These are phyloP conservation scores for Coptodon bakossiorum DNA, from an alignment of 2,113 vertebrate species.

Conservation along the genomic window DNA sequence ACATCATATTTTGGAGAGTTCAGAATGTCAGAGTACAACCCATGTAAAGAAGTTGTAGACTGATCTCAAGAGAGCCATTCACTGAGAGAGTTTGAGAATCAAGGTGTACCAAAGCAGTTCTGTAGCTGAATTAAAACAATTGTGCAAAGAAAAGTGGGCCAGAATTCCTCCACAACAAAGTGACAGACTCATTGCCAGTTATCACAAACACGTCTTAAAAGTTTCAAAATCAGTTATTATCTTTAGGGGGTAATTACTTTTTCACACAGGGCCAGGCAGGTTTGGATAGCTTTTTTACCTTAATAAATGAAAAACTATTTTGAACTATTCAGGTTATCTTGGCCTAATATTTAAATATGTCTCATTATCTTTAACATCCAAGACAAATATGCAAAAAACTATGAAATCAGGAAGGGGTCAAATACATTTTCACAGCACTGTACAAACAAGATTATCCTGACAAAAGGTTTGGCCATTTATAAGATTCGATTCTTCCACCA, in stretches of 20 bases:
- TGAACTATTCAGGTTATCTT: not conserved
- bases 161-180: fast-evolving
- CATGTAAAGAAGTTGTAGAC: not conserved
- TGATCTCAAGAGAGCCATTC: not conserved
- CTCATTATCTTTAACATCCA: not conserved
- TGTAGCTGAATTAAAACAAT: not conserved
- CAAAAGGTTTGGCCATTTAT: fast-evolving
- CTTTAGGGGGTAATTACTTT: not conserved
- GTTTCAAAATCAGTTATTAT: not conserved
- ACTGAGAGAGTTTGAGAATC: not conserved
- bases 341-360: not conserved
- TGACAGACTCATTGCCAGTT: fast-evolving
- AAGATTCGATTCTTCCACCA: not conserved
- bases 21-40: not conserved
- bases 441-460: not conserved
- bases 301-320: not conserved
- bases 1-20: fast-evolving
- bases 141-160: not conserved
- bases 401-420: not conserved
- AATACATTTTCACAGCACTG: not conserved
- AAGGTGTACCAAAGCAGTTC: fast-evolving
- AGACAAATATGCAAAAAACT: not conserved
- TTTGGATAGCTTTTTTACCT: not conserved
- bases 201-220: not conserved
- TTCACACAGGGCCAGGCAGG: not conserved